A percentile compares a stretch with the other conserved stretches of the same genome.
These are phyloP conservation scores for Dicentrarchus labrax DNA, from an alignment of 2,113 vertebrate genomes.

Conservation along the genomic window DNA sequence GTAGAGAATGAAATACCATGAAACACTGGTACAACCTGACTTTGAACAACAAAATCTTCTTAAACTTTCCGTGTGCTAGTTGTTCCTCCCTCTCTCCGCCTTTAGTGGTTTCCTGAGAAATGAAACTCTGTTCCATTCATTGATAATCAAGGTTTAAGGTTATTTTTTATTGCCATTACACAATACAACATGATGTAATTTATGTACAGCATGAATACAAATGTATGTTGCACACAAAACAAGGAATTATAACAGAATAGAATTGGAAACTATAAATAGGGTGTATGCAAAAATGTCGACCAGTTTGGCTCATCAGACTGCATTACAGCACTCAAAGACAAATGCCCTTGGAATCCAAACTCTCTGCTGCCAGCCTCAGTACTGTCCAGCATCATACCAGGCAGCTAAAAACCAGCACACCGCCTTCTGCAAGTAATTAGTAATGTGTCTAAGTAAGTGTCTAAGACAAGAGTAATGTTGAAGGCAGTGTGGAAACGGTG, in stretches of 20 bases:
- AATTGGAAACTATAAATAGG: not conserved
- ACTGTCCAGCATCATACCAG: too few species aligned
- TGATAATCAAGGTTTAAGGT: not conserved
- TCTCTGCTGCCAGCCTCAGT: not conserved
- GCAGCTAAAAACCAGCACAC: too few species aligned
- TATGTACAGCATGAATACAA: too few species aligned
- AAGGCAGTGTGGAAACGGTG: not conserved
- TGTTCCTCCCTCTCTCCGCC: not conserved
- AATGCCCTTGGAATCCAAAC: not conserved
- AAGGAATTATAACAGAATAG: not conserved
- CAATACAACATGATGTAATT: too few species aligned
- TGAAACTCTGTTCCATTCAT: slow-evolving; percentile 15
- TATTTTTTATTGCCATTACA: not conserved
- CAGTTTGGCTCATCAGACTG: too few species aligned
- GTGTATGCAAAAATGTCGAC: too few species aligned
- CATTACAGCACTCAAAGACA: too few species aligned
- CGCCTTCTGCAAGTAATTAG: not conserved
- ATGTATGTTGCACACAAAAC: not conserved
- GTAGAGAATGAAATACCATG: not conserved
- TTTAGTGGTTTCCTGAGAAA: not conserved
- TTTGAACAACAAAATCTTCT: too few species aligned
- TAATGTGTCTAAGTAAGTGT: too few species aligned
- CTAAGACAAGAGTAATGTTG: not conserved
- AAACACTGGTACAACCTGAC: not conserved
- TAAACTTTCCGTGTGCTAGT: not conserved